Conservation (phyloP, 2,797 vertebrate genomes). For the Spinibarbus caldwelli region DNA sequence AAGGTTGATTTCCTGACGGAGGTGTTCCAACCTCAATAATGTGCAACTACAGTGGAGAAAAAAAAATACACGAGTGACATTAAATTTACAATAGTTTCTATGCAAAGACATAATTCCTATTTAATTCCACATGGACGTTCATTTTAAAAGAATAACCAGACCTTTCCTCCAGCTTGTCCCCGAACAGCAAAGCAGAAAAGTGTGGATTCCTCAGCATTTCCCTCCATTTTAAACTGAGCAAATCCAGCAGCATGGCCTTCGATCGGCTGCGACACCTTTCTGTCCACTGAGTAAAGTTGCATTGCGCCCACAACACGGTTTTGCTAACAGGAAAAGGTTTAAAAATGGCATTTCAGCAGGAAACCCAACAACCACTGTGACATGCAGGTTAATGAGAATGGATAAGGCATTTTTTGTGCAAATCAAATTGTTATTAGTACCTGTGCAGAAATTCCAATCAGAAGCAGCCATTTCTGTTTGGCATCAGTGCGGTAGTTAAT, state of each 20-base stretch:
- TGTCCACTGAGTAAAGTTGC: slow-evolving; percentile 98
- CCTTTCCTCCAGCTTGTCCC: slow-evolving; percentile 98
- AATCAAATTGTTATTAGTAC: slow-evolving; percentile 68
- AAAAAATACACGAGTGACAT: neutral
- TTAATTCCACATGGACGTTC: neutral
- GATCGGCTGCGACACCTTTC: slow-evolving; percentile 98
- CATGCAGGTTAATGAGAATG: neutral
- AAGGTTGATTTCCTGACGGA: slow-evolving; percentile 95
- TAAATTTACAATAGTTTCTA: neutral
- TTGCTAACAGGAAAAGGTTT: slow-evolving; percentile 82
- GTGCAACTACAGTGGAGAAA: slow-evolving; percentile 83
- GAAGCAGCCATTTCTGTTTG: slow-evolving; percentile 97
- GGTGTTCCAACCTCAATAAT: slow-evolving; percentile 99
- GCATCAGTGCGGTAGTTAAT: slow-evolving; percentile 99
- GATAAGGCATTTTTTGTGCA: neutral
- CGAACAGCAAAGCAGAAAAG: slow-evolving; percentile 98
- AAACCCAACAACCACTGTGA: neutral
- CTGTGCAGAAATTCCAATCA: slow-evolving; percentile 98
- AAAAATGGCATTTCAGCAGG: neutral
- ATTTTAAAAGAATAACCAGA: neutral
- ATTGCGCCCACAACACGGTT: slow-evolving; percentile 99
- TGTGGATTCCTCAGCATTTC: slow-evolving; percentile 96
- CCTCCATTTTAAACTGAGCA: slow-evolving; percentile 99
- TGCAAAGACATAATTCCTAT: neutral
- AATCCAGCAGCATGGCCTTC: slow-evolving; percentile 98